A percentile compares a stretch with the other conserved stretches of the same genome.
These are phyloP conservation scores for Gymnoscopelus microlampas DNA, from an alignment of 2,797 vertebrate genomes.

Conservation along the genomic window DNA sequence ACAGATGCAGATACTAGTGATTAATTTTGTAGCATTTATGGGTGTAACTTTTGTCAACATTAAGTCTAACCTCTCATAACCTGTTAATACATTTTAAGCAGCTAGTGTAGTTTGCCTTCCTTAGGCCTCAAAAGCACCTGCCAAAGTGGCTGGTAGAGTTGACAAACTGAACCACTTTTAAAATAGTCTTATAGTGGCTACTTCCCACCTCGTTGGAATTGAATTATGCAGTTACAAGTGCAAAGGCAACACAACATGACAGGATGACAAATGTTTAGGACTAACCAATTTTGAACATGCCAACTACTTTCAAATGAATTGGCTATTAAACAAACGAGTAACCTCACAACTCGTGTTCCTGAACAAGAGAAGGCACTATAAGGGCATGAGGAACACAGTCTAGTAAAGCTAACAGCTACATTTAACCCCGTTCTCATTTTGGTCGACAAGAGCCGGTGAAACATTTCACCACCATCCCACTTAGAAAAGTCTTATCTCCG, in stretches of 20 bases:
- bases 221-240: slow-evolving; percentile 37
- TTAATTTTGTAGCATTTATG: too few species aligned
- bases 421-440: slow-evolving; percentile 25
- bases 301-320: not conserved
- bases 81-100: too few species aligned
- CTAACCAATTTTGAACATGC: not conserved
- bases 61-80: too few species aligned
- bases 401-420: slow-evolving; percentile 12
- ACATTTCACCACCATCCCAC: not conserved
- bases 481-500: slow-evolving; percentile 22
- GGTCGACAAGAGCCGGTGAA: slow-evolving; percentile 23
- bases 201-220: not conserved
- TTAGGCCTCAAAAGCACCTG: too few species aligned
- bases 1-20: too few species aligned
- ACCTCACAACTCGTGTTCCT: slow-evolving; percentile 14
- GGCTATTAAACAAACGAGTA: not conserved
- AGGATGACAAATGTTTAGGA: not conserved
- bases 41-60: too few species aligned
- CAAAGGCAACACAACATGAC: slow-evolving; percentile 34
- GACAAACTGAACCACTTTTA: not conserved
- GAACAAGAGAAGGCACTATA: slow-evolving; percentile 58
- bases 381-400: slow-evolving; percentile 18
- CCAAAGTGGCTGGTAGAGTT: too few species aligned
- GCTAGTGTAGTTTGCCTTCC: too few species aligned
- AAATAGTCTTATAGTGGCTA: too few species aligned